A percentile compares a stretch with the other conserved stretches of the same genome.
phyloP scores from a whole-genome alignment of 2,113 vertebrate species.

The Columba janthina region DNA sequence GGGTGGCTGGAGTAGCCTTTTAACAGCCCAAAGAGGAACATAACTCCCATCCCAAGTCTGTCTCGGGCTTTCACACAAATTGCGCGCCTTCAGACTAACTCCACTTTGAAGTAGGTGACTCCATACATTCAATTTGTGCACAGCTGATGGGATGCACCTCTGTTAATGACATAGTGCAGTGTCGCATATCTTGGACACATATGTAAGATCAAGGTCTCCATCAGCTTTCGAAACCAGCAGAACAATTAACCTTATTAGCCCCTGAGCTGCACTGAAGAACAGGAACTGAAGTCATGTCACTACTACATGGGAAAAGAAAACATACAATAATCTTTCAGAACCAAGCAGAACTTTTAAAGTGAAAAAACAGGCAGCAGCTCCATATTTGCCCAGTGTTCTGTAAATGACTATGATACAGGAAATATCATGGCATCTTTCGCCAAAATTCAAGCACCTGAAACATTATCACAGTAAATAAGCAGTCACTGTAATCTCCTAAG shows the following conservation, averaged over 20 bases:
- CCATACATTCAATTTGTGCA: neutral
- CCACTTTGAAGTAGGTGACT: slow-evolving; percentile 1
- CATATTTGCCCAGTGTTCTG: neutral
- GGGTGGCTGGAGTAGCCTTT: neutral
- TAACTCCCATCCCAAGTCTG: neutral
- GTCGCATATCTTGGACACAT: neutral
- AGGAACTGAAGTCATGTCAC: neutral
- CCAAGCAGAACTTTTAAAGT: neutral
- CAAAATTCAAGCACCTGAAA: slow-evolving; percentile 1
- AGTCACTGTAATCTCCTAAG: neutral
- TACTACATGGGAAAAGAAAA: neutral
- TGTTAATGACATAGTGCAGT: neutral
- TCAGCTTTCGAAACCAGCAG: neutral
- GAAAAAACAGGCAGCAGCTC: neutral
- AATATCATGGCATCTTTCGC: neutral
- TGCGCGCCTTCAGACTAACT: neutral
- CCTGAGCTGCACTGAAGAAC: neutral
- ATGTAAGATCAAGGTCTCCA: neutral
- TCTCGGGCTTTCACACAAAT: neutral
- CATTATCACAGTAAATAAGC: neutral
- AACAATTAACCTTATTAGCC: slow-evolving; percentile 41
- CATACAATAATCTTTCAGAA: neutral
- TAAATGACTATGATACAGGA: neutral
- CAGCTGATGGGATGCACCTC: neutral
- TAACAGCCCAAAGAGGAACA: neutral